phyloP scores from a whole-genome alignment of 64 coral and sea anemone genomes.

The Dendronephthya gigantea region DNA sequence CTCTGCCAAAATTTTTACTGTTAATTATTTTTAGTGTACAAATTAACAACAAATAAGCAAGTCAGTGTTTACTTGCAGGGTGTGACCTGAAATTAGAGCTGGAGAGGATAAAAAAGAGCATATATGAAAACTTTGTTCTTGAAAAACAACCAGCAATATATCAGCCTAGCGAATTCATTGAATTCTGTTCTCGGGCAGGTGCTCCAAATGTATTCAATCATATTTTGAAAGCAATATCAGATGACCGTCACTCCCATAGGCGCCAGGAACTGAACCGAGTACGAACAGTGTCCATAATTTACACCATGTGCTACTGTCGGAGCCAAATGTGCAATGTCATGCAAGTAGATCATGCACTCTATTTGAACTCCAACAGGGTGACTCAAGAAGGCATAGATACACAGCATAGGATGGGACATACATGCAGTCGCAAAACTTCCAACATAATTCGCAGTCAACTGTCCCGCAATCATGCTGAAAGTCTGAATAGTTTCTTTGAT shows the following conservation, averaged over 20 bases:
- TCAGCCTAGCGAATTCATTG: background rate
- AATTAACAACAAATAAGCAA: too few relatives aligned
- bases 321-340: background rate
- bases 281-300: background rate
- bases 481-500: background rate
- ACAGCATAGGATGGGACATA: background rate
- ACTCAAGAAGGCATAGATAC: background rate
- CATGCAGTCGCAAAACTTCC: background rate
- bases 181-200: background rate
- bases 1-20: too few relatives aligned
- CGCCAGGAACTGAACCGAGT: background rate
- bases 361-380: background rate
- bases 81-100: background rate
- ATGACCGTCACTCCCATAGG: background rate
- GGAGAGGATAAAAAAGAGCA: too few relatives aligned
- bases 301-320: background rate
- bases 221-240: background rate
- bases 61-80: background rate
- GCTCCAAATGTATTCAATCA: background rate
- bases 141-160: background rate
- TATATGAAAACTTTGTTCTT: too few relatives aligned
- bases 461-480: background rate
- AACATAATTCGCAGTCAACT: background rate
- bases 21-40: too few relatives aligned
- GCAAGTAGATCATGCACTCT: slow-evolving; percentile 4